phyloP scores from a whole-genome alignment of 2,113 vertebrate species.

The Gadus chalcogrammus region DNA sequence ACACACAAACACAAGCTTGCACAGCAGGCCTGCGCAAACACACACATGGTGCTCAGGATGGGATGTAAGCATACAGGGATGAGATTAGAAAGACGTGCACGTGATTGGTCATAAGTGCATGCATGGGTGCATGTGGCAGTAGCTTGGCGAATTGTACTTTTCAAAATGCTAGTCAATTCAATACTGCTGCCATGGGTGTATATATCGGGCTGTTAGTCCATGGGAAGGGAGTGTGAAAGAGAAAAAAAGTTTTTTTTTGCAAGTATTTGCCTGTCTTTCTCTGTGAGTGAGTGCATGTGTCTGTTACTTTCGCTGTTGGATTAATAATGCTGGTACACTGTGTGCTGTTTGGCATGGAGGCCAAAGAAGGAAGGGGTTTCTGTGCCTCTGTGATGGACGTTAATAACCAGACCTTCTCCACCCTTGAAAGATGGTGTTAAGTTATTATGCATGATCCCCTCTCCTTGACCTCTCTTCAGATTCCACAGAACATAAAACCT shows the following conservation, averaged over 20 bases:
- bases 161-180: too few relatives aligned
- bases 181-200: too few relatives aligned
- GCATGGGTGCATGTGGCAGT: background rate
- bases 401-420: background rate
- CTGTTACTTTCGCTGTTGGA: slow-evolving; percentile 2
- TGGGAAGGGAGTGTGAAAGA: background rate
- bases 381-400: slow-evolving; percentile 2
- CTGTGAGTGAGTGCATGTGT: slow-evolving; percentile 12
- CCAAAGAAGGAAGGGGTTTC: background rate
- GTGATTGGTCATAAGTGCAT: background rate
- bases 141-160: too few relatives aligned
- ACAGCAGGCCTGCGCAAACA: background rate
- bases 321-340: slow-evolving; percentile 5
- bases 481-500: too few relatives aligned
- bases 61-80: slow-evolving; percentile 1
- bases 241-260: background rate
- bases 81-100: slow-evolving; percentile 3
- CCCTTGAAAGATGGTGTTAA: too few relatives aligned
- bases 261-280: background rate
- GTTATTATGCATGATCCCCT: too few relatives aligned
- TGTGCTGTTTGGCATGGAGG: slow-evolving; percentile 1
- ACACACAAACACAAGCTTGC: background rate
- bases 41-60: background rate
- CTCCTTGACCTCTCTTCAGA: too few relatives aligned
- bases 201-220: background rate